Percentiles rank a stretch among this genome's conserved stretches.
These are phyloP conservation scores for Muscicapa comitata DNA, from an alignment of 2,797 vertebrate species.

Conservation along the genomic window DNA sequence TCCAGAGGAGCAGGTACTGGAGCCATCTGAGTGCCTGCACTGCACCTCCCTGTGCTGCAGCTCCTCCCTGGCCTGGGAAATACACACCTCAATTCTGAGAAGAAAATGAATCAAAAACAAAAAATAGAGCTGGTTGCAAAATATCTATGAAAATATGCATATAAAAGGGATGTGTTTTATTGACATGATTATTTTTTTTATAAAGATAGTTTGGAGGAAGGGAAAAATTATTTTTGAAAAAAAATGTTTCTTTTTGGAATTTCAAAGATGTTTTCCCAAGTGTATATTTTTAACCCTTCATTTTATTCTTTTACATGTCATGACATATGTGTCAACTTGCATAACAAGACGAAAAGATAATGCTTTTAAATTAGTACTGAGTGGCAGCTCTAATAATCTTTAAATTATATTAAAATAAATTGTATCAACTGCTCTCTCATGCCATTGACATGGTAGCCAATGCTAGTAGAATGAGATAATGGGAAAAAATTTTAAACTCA, in stretches of 20 bases:
- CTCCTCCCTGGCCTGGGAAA: neutral
- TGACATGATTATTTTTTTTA: neutral
- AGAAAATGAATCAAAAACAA: neutral
- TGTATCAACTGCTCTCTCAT: neutral
- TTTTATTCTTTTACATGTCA: neutral
- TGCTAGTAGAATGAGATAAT: neutral
- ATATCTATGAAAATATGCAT: neutral
- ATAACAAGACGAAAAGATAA: neutral
- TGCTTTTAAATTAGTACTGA: neutral
- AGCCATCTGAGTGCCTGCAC: neutral
- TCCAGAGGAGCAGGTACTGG: neutral
- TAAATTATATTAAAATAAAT: conserved; percentile 12
- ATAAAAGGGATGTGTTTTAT: neutral
- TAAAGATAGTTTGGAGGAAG: neutral
- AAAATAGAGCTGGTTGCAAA: neutral
- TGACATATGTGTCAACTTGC: neutral
- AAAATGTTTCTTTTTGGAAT: neutral
- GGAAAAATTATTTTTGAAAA: neutral
- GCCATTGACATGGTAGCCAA: neutral
- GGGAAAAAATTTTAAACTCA: neutral
- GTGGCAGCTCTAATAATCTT: neutral
- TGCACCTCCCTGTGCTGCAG: neutral
- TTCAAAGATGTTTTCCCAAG: neutral
- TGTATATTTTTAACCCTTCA: conserved; percentile 6
- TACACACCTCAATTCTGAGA: neutral